A percentile compares a stretch with the other conserved stretches of the same genome.
phyloP scores from a whole-genome alignment of 2,888 invertebrate species.

The Nephrotoma appendiculata region DNA sequence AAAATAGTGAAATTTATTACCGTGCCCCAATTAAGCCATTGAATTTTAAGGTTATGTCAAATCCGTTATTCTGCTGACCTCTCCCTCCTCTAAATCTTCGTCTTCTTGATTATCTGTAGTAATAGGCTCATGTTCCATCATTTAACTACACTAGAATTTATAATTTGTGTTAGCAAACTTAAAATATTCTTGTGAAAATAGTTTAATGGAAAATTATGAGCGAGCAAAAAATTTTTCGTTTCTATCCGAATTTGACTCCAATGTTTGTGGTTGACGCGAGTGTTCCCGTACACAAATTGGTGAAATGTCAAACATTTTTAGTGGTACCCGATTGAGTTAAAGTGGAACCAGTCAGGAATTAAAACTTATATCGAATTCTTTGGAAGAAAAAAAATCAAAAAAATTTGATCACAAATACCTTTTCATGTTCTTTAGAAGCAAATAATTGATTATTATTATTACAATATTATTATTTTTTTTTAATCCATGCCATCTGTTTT shows the following conservation, averaged over 20 bases:
- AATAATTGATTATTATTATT: too few relatives aligned
- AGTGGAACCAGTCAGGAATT: too few relatives aligned
- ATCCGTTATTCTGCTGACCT: slow-evolving; percentile 34
- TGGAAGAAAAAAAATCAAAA: too few relatives aligned
- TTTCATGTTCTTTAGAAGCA: too few relatives aligned
- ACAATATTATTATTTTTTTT: too few relatives aligned
- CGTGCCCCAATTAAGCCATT: background rate
- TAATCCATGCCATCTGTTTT: too few relatives aligned
- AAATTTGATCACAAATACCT: too few relatives aligned
- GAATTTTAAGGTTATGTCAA: background rate
- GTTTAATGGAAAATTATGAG: background rate
- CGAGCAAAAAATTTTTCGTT: background rate
- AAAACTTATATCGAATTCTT: too few relatives aligned
- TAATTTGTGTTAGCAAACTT: background rate
- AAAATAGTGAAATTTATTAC: slow-evolving; percentile 4
- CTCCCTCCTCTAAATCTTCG: slow-evolving; percentile 50
- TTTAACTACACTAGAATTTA: background rate
- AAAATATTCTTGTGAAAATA: background rate
- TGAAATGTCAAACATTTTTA: background rate
- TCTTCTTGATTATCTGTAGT: slow-evolving; percentile 41
- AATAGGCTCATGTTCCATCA: slow-evolving; percentile 43
- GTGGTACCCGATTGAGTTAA: background rate
- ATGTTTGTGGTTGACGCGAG: background rate
- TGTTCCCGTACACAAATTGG: background rate
- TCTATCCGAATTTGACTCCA: background rate